A percentile compares a stretch with the other conserved stretches of the same genome.
Evolutionary conservation across 2,888 invertebrate genomes (phyloP).

Genomic region (Platycheirus albimanus): DNA sequence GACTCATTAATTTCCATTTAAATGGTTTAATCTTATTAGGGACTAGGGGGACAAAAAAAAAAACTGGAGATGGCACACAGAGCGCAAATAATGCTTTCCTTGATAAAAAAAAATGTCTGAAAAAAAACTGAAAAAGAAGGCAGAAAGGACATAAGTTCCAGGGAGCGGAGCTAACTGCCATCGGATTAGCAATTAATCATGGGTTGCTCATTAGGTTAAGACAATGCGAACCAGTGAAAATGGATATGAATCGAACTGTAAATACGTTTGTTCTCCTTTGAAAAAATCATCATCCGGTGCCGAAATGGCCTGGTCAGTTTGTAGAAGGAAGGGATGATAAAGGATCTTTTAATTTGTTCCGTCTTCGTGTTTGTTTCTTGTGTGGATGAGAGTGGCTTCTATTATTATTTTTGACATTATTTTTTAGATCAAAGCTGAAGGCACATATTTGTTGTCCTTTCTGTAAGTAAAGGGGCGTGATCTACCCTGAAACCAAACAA

Average conservation of each 20-base stretch:
- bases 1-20: constrained; percentile 72
- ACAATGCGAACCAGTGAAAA: constrained; percentile 37
- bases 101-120: not conserved
- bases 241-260: constrained; percentile 51
- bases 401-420: not conserved
- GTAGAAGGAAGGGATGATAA: constrained; percentile 24
- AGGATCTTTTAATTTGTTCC: constrained; percentile 58
- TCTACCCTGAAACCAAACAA: not conserved
- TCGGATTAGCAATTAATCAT: constrained; percentile 68
- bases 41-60: constrained; percentile 29
- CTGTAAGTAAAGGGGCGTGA: constrained; percentile 4
- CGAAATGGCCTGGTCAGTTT: constrained; percentile 6
- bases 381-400: constrained; percentile 48
- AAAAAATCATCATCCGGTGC: constrained; percentile 25
- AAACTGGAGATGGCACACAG: not conserved
- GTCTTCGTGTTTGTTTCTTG: constrained; percentile 27
- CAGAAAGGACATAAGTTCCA: constrained; percentile 55
- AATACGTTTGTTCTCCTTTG: constrained; percentile 44
- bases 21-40: constrained; percentile 61
- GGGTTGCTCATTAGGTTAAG: constrained; percentile 56
- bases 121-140: constrained; percentile 21
- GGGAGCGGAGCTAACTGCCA: constrained; percentile 27
- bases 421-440: not conserved
- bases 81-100: not conserved
- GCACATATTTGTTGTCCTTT: constrained; percentile 1